phyloP scores from a whole-genome alignment of 2,888 invertebrate genomes.

The Macrosoma leucophasiata region DNA sequence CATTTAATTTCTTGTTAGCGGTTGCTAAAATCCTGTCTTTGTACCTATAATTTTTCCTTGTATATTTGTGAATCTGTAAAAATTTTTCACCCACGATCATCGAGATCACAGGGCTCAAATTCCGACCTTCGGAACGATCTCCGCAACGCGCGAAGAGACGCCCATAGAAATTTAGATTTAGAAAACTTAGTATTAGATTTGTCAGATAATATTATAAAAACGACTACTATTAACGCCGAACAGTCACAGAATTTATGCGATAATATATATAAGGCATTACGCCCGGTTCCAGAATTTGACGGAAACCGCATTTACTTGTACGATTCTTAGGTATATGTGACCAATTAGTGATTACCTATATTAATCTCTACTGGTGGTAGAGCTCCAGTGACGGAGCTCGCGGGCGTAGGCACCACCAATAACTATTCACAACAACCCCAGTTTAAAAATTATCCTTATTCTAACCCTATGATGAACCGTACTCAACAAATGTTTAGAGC shows the following conservation, averaged over 20 bases:
- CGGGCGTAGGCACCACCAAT: conserved; percentile 9
- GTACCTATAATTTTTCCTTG: too few relatives aligned
- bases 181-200: too few relatives aligned
- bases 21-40: too few relatives aligned
- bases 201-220: too few relatives aligned
- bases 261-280: conserved; percentile 9
- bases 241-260: too few relatives aligned
- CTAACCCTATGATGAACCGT: not conserved
- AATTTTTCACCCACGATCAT: conserved; percentile 6
- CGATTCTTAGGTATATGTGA: conserved; percentile 28
- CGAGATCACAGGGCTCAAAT: conserved; percentile 7
- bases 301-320: conserved; percentile 24
- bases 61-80: not conserved
- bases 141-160: conserved; percentile 4
- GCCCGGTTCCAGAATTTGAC: conserved; percentile 73
- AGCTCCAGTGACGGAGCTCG: conserved; percentile 19
- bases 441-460: not conserved
- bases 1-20: too few relatives aligned
- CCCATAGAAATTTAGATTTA: too few relatives aligned
- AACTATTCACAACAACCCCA: not conserved
- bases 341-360: conserved; percentile 14
- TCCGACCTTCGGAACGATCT: conserved; percentile 5
- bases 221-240: too few relatives aligned
- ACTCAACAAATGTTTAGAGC: too few relatives aligned
- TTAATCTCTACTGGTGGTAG: conserved; percentile 18